Conservation (phyloP, 2,797 vertebrate species). For the Mormyrus hasselquistii region DNA sequence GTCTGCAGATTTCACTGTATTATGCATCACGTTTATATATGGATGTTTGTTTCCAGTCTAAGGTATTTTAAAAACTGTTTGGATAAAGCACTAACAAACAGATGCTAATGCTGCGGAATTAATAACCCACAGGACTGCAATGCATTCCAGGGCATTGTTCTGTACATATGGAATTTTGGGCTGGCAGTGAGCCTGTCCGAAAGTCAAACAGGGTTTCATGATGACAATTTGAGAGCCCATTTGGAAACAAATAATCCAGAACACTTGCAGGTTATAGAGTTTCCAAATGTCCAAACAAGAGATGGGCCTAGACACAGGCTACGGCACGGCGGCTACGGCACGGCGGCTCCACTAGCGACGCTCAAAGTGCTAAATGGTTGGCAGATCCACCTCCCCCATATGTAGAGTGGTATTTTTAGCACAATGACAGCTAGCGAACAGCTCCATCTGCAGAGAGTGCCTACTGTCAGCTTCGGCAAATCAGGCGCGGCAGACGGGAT, state of each 20-base stretch:
- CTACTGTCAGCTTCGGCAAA: conserved; percentile 4
- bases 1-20: not conserved
- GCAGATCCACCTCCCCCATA: not conserved
- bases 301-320: not conserved
- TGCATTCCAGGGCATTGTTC: not conserved
- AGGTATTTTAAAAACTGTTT: not conserved
- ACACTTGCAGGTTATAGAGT: not conserved
- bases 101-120: not conserved
- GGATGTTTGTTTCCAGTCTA: not conserved
- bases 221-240: not conserved
- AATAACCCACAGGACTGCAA: not conserved
- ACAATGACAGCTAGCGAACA: not conserved
- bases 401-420: not conserved
- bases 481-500: not conserved
- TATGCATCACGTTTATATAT: not conserved
- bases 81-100: not conserved
- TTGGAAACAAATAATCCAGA: not conserved
- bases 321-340: no score
- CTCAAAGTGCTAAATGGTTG: not conserved
- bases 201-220: not conserved
- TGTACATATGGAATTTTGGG: not conserved
- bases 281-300: not conserved
- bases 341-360: no score
- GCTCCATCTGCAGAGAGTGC: not conserved
- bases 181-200: not conserved